These are phyloP conservation scores for Mystacides longicornis DNA, from an alignment of 2,888 invertebrate species.

Conservation along the genomic window DNA sequence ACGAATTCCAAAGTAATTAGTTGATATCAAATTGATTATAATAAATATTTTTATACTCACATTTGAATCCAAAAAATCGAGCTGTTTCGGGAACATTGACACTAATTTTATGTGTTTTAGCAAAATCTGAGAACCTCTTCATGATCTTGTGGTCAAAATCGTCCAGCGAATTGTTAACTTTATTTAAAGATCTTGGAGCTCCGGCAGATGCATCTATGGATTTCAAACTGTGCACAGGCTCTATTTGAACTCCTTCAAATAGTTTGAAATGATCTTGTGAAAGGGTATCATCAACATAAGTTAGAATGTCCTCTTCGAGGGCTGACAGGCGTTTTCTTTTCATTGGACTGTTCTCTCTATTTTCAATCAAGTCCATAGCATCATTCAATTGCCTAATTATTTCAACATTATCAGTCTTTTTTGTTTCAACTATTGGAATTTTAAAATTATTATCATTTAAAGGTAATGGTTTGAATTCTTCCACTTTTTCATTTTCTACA, in stretches of 20 bases:
- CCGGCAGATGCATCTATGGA: conserved; percentile 18
- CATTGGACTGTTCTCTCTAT: not conserved
- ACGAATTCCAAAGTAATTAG: not conserved
- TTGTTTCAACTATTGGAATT: conserved; percentile 30
- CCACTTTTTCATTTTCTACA: not conserved
- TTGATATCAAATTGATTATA: not conserved
- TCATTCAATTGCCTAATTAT: conserved; percentile 11
- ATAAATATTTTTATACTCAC: conserved; percentile 38
- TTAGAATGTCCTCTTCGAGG: conserved; percentile 47
- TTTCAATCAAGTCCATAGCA: conserved; percentile 14
- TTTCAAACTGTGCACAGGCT: conserved; percentile 29
- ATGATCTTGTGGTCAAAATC: conserved; percentile 46
- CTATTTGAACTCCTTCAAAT: conserved; percentile 51
- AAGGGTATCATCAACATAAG: conserved; percentile 51
- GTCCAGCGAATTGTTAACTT: conserved; percentile 12
- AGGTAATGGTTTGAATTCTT: conserved; percentile 1
- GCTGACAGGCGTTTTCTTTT: conserved; percentile 22
- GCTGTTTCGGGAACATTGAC: conserved; percentile 62
- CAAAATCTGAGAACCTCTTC: conserved; percentile 52
- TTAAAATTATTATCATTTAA: conserved; percentile 21
- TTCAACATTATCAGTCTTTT: conserved; percentile 25
- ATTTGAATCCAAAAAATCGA: conserved; percentile 54
- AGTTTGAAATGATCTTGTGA: conserved; percentile 49
- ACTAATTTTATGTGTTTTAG: conserved; percentile 53
- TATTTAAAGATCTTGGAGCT: conserved; percentile 25